These are phyloP conservation scores for Cettia cetti DNA, from an alignment of 2,113 vertebrate species.

Conservation along the genomic window DNA sequence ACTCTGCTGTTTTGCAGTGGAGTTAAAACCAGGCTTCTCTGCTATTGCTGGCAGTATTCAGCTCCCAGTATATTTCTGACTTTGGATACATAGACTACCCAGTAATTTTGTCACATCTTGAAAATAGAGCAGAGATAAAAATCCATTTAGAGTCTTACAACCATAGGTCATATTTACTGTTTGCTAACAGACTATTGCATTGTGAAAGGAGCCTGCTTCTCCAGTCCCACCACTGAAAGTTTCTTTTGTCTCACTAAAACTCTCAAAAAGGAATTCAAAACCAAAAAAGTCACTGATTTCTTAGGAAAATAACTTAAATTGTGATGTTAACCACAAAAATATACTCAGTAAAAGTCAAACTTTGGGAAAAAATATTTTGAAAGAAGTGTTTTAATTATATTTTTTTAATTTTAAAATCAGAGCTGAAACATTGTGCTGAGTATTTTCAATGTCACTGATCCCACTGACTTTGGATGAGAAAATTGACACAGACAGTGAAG, in stretches of 20 bases:
- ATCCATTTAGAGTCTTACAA: constrained; percentile 61
- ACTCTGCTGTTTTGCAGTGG: not conserved
- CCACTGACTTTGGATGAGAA: not conserved
- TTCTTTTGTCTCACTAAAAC: not conserved
- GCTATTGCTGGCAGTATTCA: constrained; percentile 18
- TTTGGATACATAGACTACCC: constrained; percentile 39
- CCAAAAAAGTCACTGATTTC: constrained; percentile 19
- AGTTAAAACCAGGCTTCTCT: constrained; percentile 38
- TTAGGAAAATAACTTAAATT: constrained; percentile 46
- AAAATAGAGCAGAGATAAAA: constrained; percentile 56
- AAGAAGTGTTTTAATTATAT: not conserved
- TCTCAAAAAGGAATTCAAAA: constrained; percentile 15
- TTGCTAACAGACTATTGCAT: constrained; percentile 17
- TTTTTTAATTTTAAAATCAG: constrained; percentile 7
- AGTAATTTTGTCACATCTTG: constrained; percentile 68
- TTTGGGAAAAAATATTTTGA: constrained; percentile 17
- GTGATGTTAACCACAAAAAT: constrained; percentile 1
- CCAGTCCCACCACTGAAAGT: constrained; percentile 24
- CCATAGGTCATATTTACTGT: constrained; percentile 52
- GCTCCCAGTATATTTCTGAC: constrained; percentile 51
- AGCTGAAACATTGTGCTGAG: not conserved
- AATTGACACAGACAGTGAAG: not conserved
- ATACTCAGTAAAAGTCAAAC: not conserved
- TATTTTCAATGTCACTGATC: not conserved
- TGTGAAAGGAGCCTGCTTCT: constrained; percentile 41